These are phyloP conservation scores for Deroptyus accipitrinus DNA, from an alignment of 2,113 vertebrate species.

Conservation along the genomic window DNA sequence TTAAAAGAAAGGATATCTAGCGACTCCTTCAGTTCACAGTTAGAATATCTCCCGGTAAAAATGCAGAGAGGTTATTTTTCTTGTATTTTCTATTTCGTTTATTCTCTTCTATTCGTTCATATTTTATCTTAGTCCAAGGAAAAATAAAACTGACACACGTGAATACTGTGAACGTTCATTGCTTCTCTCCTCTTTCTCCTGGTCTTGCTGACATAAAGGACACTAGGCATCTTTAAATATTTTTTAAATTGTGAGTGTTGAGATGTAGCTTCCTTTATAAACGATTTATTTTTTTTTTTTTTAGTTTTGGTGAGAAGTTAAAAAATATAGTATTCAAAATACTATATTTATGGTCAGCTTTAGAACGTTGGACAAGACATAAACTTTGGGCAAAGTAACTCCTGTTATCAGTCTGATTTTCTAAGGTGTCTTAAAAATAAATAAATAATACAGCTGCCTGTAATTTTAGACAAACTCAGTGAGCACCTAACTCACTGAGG, in stretches of 20 bases:
- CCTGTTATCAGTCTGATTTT: background rate
- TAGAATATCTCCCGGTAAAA: conserved; percentile 63
- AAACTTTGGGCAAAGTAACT: background rate
- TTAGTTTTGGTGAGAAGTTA: background rate
- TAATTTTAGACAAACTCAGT: background rate
- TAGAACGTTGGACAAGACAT: background rate
- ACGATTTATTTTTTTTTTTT: background rate
- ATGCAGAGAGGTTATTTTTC: conserved; percentile 16
- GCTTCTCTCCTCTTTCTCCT: background rate
- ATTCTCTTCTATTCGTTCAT: conserved; percentile 23
- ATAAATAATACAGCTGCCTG: background rate
- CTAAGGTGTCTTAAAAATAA: background rate
- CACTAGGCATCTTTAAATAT: background rate
- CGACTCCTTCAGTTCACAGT: conserved; percentile 80
- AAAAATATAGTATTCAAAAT: background rate
- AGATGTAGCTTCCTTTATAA: background rate
- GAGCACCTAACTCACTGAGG: background rate
- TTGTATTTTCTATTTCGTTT: conserved; percentile 52
- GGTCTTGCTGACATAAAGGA: background rate
- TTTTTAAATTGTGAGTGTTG: background rate
- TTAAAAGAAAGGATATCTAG: conserved; percentile 80
- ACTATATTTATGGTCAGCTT: background rate
- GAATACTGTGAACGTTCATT: background rate
- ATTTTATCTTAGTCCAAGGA: conserved; percentile 9
- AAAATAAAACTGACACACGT: conserved; percentile 4